phyloP scores from a whole-genome alignment of 2,888 invertebrate genomes.

The Cenopis cana region DNA sequence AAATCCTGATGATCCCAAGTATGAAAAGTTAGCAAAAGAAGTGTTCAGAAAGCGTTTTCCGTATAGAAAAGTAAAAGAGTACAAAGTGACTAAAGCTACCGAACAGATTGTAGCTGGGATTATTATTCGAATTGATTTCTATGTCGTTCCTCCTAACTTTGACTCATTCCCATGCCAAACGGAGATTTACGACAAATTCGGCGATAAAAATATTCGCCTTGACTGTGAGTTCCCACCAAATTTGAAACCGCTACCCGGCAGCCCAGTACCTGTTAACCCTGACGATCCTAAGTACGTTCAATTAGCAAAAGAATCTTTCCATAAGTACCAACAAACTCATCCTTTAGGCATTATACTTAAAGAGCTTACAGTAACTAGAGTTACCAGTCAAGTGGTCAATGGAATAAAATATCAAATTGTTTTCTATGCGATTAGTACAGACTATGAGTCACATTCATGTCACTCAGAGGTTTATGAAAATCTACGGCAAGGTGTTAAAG shows the following conservation, averaged over 20 bases:
- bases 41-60: constrained; percentile 45
- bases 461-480: background rate
- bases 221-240: constrained; percentile 47
- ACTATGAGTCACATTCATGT: background rate
- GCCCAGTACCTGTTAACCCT: constrained; percentile 46
- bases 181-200: constrained; percentile 49
- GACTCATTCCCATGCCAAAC: constrained; percentile 55
- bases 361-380: constrained; percentile 57
- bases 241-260: constrained; percentile 42
- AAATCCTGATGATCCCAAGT: constrained; percentile 26
- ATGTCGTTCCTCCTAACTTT: constrained; percentile 60
- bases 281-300: constrained; percentile 50
- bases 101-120: constrained; percentile 76
- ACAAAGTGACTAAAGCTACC: constrained; percentile 63
- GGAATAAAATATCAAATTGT: constrained; percentile 40
- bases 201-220: constrained; percentile 51
- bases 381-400: constrained; percentile 52
- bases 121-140: constrained; percentile 58
- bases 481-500: background rate
- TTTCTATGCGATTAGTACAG: background rate
- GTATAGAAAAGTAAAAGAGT: constrained; percentile 48
- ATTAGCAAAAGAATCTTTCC: constrained; percentile 53
- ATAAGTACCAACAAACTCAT: constrained; percentile 48
- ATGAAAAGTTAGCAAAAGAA: constrained; percentile 46
- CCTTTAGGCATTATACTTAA: background rate